phyloP scores from a whole-genome alignment of 2,888 invertebrate genomes.

The Ypsolopha sequella region DNA sequence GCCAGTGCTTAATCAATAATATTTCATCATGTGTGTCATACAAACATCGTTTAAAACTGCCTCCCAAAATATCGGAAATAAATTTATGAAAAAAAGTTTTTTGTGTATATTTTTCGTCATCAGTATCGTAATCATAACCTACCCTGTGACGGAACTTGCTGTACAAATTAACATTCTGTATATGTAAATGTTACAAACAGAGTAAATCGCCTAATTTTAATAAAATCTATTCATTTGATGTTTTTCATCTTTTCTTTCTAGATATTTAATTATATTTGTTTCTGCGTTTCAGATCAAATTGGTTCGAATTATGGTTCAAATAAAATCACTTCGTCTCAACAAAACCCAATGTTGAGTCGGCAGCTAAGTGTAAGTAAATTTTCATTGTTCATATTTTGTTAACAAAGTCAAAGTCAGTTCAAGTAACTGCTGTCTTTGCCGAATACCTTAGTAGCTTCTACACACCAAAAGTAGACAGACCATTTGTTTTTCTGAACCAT shows the following conservation, averaged over 20 bases:
- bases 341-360: constrained; percentile 91
- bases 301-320: constrained; percentile 60
- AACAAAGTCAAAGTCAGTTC: background rate
- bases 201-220: background rate
- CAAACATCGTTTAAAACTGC: too few species aligned
- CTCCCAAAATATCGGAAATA: too few species aligned
- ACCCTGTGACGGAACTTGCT: too few species aligned
- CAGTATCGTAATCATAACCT: too few species aligned
- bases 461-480: too few species aligned
- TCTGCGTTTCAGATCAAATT: constrained; percentile 50
- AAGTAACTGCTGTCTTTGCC: constrained; percentile 5
- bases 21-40: too few species aligned
- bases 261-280: constrained; percentile 1
- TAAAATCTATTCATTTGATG: background rate
- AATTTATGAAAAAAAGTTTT: too few species aligned
- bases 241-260: background rate
- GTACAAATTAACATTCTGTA: too few species aligned
- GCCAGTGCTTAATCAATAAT: too few species aligned
- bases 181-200: background rate
- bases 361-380: constrained; percentile 81
- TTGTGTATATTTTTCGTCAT: too few species aligned
- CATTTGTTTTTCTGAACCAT: too few species aligned
- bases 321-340: constrained; percentile 78
- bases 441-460: too few species aligned
- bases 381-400: background rate